Conservation (phyloP, 1,140 invertebrate species). For the Zophobas morio region DNA sequence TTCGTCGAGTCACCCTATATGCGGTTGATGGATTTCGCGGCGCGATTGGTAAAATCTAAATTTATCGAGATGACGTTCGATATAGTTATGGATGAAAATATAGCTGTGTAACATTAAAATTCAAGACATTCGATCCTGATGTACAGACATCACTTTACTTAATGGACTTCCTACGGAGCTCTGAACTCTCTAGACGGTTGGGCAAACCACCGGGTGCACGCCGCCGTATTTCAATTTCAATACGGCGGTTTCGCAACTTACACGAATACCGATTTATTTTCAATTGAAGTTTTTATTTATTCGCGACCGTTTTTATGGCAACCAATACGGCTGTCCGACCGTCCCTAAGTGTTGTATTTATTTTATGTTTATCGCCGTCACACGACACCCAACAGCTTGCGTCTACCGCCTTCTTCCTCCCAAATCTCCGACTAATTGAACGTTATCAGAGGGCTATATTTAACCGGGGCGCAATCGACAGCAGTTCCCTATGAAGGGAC, state of each 20-base stretch:
- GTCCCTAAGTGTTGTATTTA: slow-evolving; percentile 46
- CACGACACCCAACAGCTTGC: slow-evolving; percentile 45
- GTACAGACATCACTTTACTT: slow-evolving; percentile 50
- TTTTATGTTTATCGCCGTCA: slow-evolving; percentile 48
- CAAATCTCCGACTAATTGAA: slow-evolving; percentile 44
- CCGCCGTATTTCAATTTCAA: slow-evolving; percentile 46
- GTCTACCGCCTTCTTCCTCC: slow-evolving; percentile 43
- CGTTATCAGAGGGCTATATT: slow-evolving; percentile 46
- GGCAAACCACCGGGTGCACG: slow-evolving; percentile 46
- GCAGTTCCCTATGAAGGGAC: background rate
- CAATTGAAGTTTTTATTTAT: slow-evolving; percentile 48
- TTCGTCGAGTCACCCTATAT: slow-evolving; percentile 24
- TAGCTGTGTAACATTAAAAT: slow-evolving; percentile 48
- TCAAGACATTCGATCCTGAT: slow-evolving; percentile 48
- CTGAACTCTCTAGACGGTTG: slow-evolving; percentile 38
- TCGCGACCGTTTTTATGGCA: slow-evolving; percentile 40
- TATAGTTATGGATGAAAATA: slow-evolving; percentile 45
- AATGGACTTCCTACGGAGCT: slow-evolving; percentile 48
- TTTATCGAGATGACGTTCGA: slow-evolving; percentile 46
- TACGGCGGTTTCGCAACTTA: slow-evolving; percentile 47
- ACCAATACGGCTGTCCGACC: slow-evolving; percentile 26
- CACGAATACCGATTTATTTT: slow-evolving; percentile 46
- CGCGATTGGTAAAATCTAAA: slow-evolving; percentile 33
- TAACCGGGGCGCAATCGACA: slow-evolving; percentile 14
- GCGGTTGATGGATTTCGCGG: slow-evolving; percentile 28